Evolutionary conservation across 2,113 vertebrate species (phyloP).

Genomic region (Pachypanchax playfairii): DNA sequence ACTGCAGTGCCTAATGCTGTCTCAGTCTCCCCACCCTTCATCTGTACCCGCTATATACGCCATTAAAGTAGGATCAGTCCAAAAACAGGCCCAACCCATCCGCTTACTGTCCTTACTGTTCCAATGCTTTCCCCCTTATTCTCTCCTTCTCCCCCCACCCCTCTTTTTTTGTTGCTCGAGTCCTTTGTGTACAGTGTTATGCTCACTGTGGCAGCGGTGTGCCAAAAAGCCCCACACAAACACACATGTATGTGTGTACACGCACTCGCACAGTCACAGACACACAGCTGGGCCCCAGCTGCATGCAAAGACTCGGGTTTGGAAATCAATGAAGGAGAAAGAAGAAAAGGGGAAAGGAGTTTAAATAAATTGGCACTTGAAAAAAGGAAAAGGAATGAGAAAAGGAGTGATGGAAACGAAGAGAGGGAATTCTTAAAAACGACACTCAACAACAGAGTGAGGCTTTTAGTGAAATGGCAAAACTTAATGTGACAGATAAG

Average conservation of each 20-base stretch:
- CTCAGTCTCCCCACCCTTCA: slow-evolving; percentile 67
- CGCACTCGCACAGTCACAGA: slow-evolving; percentile 70
- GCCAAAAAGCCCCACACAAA: slow-evolving; percentile 79
- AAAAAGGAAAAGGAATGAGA: slow-evolving; percentile 78
- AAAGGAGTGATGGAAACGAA: slow-evolving; percentile 58
- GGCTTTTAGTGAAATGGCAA: slow-evolving; percentile 48
- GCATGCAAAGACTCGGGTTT: slow-evolving; percentile 84
- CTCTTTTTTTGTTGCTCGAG: slow-evolving; percentile 59
- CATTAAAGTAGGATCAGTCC: slow-evolving; percentile 45
- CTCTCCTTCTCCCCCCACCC: slow-evolving; percentile 37
- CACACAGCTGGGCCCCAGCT: slow-evolving; percentile 86
- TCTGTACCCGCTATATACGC: slow-evolving; percentile 65
- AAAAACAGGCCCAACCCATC: slow-evolving; percentile 54
- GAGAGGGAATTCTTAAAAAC: slow-evolving; percentile 57
- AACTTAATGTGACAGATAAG: slow-evolving; percentile 42
- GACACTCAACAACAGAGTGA: slow-evolving; percentile 51
- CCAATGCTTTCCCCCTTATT: slow-evolving; percentile 30
- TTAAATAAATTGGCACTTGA: slow-evolving; percentile 86
- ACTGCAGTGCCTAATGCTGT: slow-evolving; percentile 77
- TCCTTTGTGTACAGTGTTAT: slow-evolving; percentile 74
- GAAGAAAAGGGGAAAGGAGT: slow-evolving; percentile 82
- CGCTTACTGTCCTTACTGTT: slow-evolving; percentile 50
- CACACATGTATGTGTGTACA: slow-evolving; percentile 64
- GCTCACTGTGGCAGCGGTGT: slow-evolving; percentile 78
- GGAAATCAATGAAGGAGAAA: slow-evolving; percentile 88